Evolutionary conservation across 2,888 invertebrate genomes (phyloP).

Genomic region (Troides oblongomaculatus): DNA sequence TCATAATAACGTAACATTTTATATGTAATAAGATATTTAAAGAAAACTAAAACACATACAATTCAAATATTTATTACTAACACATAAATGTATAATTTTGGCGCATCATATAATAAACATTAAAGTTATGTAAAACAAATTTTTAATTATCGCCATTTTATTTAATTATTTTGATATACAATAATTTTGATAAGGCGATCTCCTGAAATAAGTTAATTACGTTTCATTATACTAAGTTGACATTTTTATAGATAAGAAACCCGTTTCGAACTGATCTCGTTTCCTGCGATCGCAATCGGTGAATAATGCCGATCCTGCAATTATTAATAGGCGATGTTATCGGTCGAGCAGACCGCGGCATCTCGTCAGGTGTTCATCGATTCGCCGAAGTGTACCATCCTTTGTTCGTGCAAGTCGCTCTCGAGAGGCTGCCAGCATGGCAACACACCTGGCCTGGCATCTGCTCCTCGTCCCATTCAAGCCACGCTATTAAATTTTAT

Average conservation of each 20-base stretch:
- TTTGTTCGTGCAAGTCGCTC: constrained; percentile 37
- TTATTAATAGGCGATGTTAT: constrained; percentile 25
- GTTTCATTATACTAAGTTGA: background rate
- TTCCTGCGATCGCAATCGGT: constrained; percentile 21
- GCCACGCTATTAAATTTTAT: constrained; percentile 63
- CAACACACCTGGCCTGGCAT: constrained; percentile 66
- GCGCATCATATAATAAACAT: too few relatives aligned
- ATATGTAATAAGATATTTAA: too few relatives aligned
- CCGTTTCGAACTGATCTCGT: constrained; percentile 12
- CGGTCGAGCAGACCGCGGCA: background rate
- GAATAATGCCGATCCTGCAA: constrained; percentile 13
- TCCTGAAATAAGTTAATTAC: background rate
- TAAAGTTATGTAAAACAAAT: too few relatives aligned
- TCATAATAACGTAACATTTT: too few relatives aligned
- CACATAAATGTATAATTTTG: too few relatives aligned
- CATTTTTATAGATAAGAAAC: constrained; percentile 20
- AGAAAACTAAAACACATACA: too few relatives aligned
- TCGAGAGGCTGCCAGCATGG: constrained; percentile 41
- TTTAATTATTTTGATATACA: background rate
- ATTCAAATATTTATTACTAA: too few relatives aligned
- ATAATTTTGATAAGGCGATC: background rate
- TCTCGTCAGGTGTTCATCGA: constrained; percentile 23
- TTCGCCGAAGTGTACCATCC: constrained; percentile 26
- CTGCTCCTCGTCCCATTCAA: constrained; percentile 63
- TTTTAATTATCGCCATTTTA: too few relatives aligned